Evolutionary conservation across 2,113 vertebrate genomes (phyloP).

Genomic region (Bubo bubo): DNA sequence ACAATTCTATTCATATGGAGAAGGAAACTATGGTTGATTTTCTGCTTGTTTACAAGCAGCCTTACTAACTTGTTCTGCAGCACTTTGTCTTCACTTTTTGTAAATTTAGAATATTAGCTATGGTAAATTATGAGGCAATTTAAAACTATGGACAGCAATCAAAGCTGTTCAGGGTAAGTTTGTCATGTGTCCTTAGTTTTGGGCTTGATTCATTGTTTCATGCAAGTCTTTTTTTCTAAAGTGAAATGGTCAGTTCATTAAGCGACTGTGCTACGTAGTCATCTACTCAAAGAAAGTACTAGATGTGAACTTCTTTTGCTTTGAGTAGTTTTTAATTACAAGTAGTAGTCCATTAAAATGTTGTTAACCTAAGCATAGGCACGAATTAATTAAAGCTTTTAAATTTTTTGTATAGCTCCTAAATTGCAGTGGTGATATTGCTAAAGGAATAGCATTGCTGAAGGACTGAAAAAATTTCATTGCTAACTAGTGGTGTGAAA

Average conservation of each 20-base stretch:
- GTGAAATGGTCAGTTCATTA: not conserved
- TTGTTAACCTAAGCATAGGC: not conserved
- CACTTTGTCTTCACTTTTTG: not conserved
- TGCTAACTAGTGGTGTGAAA: not conserved
- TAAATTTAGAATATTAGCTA: not conserved
- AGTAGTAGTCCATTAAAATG: not conserved
- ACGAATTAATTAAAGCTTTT: not conserved
- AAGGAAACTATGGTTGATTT: not conserved
- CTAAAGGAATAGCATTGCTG: not conserved
- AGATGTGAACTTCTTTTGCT: not conserved
- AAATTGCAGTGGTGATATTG: not conserved
- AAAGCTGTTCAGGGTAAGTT: not conserved
- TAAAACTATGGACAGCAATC: not conserved
- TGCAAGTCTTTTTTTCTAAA: not conserved
- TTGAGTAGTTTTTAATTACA: not conserved
- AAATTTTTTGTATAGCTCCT: not conserved
- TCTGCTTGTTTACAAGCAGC: not conserved
- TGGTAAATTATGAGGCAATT: not conserved
- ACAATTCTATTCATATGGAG: not conserved
- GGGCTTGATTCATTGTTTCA: not conserved
- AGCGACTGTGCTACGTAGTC: not conserved
- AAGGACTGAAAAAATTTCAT: not conserved
- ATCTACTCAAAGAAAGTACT: not conserved
- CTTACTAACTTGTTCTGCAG: not conserved
- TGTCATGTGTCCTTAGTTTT: not conserved